Evolutionary conservation across 2,888 invertebrate genomes (phyloP).

Genomic region (Apodemia mormo): DNA sequence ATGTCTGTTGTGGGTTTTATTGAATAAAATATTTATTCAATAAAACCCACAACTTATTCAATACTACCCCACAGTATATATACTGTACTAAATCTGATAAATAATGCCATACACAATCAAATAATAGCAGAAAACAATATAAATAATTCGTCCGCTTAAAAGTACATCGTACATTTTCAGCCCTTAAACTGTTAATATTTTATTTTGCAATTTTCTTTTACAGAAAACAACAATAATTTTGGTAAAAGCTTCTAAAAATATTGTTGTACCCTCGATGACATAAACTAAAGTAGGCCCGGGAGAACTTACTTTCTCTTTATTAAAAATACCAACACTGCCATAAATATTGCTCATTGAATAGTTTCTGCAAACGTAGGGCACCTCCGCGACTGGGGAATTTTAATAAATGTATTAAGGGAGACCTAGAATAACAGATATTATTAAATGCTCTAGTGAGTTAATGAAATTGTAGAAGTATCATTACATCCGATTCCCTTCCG

Average conservation of each 20-base stretch:
- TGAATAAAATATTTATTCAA: no score
- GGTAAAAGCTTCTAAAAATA: not conserved
- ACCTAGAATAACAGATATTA: not conserved
- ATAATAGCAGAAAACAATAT: no score
- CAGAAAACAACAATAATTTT: not conserved
- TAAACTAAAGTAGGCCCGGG: not conserved
- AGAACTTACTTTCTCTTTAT: slow-evolving; percentile 11
- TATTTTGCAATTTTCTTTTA: not conserved
- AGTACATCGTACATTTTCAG: not conserved
- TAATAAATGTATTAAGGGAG: not conserved
- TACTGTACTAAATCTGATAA: no score
- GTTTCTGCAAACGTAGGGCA: not conserved
- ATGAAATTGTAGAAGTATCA: no score
- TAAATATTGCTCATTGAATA: slow-evolving; percentile 9
- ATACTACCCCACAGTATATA: no score
- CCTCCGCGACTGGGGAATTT: not conserved
- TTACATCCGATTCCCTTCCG: no score
- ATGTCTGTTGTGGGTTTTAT: no score
- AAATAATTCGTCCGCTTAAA: not conserved
- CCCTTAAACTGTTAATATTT: not conserved
- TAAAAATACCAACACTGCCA: slow-evolving; percentile 6
- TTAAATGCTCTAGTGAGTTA: no score
- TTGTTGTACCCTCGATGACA: slow-evolving; percentile 1
- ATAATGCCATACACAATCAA: no score
- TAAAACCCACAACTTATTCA: no score